Evolutionary conservation across 1,140 invertebrate species (phyloP).

Genomic region (Dufourea novaeangliae): DNA sequence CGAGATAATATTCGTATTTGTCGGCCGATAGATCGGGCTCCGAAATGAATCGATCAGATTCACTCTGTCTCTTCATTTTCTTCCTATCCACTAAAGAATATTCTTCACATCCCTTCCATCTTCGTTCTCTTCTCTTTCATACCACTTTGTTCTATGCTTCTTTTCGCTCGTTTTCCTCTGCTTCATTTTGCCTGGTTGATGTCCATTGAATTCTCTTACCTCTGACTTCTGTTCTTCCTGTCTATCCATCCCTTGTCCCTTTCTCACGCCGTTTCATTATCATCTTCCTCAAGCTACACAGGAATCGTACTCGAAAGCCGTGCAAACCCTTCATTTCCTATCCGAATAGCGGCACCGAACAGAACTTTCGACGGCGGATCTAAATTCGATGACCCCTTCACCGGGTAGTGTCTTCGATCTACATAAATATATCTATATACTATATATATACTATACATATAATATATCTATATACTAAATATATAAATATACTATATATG

Average conservation of each 20-base stretch:
- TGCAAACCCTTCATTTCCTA: background rate
- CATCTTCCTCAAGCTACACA: background rate
- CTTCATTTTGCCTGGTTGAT: too few relatives aligned
- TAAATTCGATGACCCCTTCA: background rate
- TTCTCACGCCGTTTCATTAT: background rate
- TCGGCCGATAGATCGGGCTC: background rate
- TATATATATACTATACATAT: too few relatives aligned
- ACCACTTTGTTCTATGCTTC: background rate
- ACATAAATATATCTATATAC: slow-evolving; percentile 10
- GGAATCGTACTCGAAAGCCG: background rate
- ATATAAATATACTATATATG: too few relatives aligned
- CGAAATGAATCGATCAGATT: background rate
- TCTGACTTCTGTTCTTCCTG: too few relatives aligned
- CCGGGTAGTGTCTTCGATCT: background rate
- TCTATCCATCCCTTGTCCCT: background rate
- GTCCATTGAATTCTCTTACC: too few relatives aligned
- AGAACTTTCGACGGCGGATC: background rate
- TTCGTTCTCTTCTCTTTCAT: too few relatives aligned
- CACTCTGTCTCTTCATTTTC: background rate
- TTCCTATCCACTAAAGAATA: background rate
- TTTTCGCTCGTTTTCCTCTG: background rate
- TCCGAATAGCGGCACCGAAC: background rate
- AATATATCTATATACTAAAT: too few relatives aligned
- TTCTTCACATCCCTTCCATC: background rate
- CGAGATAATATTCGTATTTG: slow-evolving; percentile 28